Evolutionary conservation across 2,113 vertebrate genomes (phyloP), one percentile per base, ranked within the genome.

Genomic region (Athene cunicularia): DNA sequence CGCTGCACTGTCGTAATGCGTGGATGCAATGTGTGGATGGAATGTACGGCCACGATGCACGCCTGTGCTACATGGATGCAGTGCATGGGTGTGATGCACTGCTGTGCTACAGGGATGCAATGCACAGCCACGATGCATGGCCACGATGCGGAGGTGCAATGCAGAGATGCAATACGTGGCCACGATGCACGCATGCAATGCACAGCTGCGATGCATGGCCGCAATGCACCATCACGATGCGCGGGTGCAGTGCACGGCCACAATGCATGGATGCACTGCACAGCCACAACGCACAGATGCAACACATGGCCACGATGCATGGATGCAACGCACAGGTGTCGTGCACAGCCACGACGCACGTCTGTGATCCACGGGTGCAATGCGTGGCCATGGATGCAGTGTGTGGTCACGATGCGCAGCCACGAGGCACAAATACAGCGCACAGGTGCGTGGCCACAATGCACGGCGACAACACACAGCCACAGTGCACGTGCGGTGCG

Each of bases 371-470:
- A 37, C 21, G 14, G n/a, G 10, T 37, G 58, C 33, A 18, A 12
- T 12, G 55, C 55, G 17, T 21, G 45, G 45, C 45, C 53, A 8
- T 1, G 2, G 5, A 4, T 26, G 33, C 24, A 2, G 4, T 1
- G 3, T 27, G 6, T 2, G 4, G 17, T 21, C 49, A 50, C 55
- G 20, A 28, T 53, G 22, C 24, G 6, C 0, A 8, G 28, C 32
- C 14, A 2, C 1, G 12, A 12, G 50, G 41, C 28, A 21, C 8
- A 2, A 3, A 8, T 9, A 2, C 15, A 2, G 4, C 7, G 20
- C 56, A 22, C 1, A 16, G 22, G 3, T 4, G 11, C 28, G 5
- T 4, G 22, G 35, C 3, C 32, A 20, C 11, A 3, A 21, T 18
- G 39, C 41, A 35, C 5, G 14, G 49, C 21, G 27, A 7, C 35